phyloP scores from a whole-genome alignment of 2,797 vertebrate genomes.

The Microctenopoma stevenorrisi region DNA sequence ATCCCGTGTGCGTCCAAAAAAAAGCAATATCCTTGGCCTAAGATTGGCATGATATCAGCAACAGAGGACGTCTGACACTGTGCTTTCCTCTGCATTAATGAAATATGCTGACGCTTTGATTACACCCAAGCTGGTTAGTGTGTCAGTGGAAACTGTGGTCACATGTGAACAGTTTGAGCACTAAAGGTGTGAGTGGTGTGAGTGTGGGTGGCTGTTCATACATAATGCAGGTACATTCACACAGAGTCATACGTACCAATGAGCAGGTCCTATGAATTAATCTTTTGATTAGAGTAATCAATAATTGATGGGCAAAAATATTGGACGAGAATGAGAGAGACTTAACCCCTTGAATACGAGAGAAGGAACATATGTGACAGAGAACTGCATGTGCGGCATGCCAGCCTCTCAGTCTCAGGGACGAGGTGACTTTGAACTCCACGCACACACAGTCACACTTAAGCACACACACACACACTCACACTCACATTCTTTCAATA shows the following conservation, averaged over 20 bases:
- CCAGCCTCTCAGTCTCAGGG: conserved; percentile 70
- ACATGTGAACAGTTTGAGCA: conserved; percentile 38
- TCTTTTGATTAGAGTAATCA: conserved; percentile 80
- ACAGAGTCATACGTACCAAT: conserved; percentile 74
- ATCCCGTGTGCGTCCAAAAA: conserved; percentile 37
- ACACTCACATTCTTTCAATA: conserved; percentile 52
- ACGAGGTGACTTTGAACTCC: conserved; percentile 84
- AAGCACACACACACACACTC: conserved; percentile 34
- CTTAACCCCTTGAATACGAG: conserved; percentile 26
- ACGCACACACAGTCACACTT: conserved; percentile 51
- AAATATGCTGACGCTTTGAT: conserved; percentile 80
- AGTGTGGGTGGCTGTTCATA: conserved; percentile 63
- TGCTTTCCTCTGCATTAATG: conserved; percentile 69
- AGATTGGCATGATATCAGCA: conserved; percentile 65
- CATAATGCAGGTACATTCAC: conserved; percentile 80
- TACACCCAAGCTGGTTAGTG: conserved; percentile 79
- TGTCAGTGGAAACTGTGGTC: conserved; percentile 66
- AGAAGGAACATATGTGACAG: conserved; percentile 46
- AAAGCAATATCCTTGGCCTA: conserved; percentile 68
- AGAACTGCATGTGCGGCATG: conserved; percentile 49
- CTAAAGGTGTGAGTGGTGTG: neutral
- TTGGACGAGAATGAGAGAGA: conserved; percentile 70
- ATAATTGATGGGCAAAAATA: conserved; percentile 82
- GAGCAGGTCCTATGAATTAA: conserved; percentile 78
- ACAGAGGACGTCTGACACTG: conserved; percentile 63